Evolutionary conservation across 2,888 invertebrate genomes (phyloP), one percentile per base, ranked within the genome.

Genomic region (Portevinia maculata): DNA sequence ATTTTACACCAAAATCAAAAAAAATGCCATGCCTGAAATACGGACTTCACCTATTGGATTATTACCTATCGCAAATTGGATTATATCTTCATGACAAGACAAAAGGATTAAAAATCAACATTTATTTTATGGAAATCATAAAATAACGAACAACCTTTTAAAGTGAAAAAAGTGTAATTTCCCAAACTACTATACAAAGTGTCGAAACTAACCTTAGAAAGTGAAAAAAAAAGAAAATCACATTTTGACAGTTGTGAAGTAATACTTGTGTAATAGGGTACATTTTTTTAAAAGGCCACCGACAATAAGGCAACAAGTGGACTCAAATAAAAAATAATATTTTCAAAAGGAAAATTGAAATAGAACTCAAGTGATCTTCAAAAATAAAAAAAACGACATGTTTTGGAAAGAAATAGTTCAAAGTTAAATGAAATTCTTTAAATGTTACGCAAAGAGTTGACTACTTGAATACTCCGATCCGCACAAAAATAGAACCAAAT

Each of bases 401-500:
- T 52, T 13, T 57, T 21, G 21, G 5, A 57, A 21, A 57, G 37
- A 57, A 39, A 21, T n/a, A 37, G 53, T 28, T 46, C 3, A 28
- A 21, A 55, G 62, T 69, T 74, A 69, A 78, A 67, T 44, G 24
- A 41, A 37, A 52, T 32, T 28, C 11, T 13, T 30, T 28, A 6
- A 62, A 30, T 67, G 70, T 83, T 83, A 83, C 76, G 71, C 76
- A 83, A 83, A 83, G 76, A 71, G 75, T 30, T 50, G 28, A 39
- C 48, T 11, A 59, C 21, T n/a, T n/a, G n/a, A n/a, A 28, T 19
- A 50, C 41, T 55, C 59, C 53, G 44, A 55, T 60, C 39, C 62
- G 50, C 41, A 19, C 52, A 17, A 52, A 81, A 71, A 81, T 71
- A 81, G 69, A 70, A 62, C 57, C 60, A 11, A 39, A 9, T 53